Conservation (phyloP, 1,140 invertebrate genomes). For the Holcopasites calliopsidis region DNA sequence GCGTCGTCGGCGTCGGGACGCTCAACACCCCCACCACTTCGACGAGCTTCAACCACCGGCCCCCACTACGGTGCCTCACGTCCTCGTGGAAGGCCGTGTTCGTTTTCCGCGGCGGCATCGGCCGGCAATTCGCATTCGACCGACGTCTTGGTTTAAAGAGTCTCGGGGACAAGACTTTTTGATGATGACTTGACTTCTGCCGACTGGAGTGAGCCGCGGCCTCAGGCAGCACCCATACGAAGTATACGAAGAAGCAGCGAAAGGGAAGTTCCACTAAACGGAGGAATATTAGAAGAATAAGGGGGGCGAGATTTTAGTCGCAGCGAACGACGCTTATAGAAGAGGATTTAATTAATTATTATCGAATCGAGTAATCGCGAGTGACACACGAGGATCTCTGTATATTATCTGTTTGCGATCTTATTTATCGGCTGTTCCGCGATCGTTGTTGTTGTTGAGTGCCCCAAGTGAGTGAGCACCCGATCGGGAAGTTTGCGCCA, state of each 20-base stretch:
- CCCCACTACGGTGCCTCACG: slow-evolving; percentile 73
- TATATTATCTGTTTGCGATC: not conserved
- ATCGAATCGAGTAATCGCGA: slow-evolving; percentile 41
- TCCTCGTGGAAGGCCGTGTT: slow-evolving; percentile 49
- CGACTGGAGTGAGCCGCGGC: slow-evolving; percentile 83
- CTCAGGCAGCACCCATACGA: slow-evolving; percentile 57
- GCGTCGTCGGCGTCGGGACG: slow-evolving; percentile 64
- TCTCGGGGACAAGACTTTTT: slow-evolving; percentile 83
- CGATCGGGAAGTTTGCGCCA: too few relatives aligned
- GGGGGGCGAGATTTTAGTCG: not conserved
- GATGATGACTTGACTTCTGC: slow-evolving; percentile 90
- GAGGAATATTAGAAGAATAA: not conserved
- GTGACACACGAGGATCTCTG: slow-evolving; percentile 10
- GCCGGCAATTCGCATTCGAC: slow-evolving; percentile 89
- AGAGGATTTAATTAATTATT: slow-evolving; percentile 39
- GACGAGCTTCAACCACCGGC: slow-evolving; percentile 21
- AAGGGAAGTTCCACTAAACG: not conserved
- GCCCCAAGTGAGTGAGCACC: too few relatives aligned
- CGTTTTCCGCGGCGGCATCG: slow-evolving; percentile 47
- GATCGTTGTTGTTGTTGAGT: slow-evolving; percentile 51
- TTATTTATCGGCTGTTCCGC: not conserved
- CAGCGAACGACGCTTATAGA: not conserved
- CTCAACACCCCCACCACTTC: slow-evolving; percentile 64
- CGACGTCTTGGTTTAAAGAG: slow-evolving; percentile 91
- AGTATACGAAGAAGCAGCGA: slow-evolving; percentile 8